Percentiles rank a stretch among this genome's conserved stretches.
These are phyloP conservation scores for Sycophaga agraensis DNA, from an alignment of 1,140 invertebrate genomes.

Conservation along the genomic window DNA sequence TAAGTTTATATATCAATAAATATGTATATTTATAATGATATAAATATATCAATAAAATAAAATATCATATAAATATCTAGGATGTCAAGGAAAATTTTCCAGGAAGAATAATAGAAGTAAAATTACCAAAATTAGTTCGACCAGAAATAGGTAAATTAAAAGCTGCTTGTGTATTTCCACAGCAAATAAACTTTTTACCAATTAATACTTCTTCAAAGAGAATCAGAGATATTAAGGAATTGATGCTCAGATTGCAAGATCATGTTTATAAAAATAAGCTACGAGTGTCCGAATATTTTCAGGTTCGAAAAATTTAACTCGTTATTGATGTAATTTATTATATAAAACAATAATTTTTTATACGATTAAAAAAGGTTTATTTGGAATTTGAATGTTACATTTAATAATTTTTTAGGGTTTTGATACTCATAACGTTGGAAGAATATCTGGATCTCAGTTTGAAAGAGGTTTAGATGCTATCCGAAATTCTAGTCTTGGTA, in stretches of 20 bases:
- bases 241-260: slow-evolving; percentile 60
- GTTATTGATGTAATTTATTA: neutral
- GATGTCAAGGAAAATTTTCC: slow-evolving; percentile 59
- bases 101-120: slow-evolving; percentile 66
- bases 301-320: slow-evolving; percentile 27
- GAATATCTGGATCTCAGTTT: slow-evolving; percentile 67
- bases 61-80: slow-evolving; percentile 39
- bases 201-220: slow-evolving; percentile 36
- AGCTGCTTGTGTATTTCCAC: slow-evolving; percentile 58
- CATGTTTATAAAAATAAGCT: slow-evolving; percentile 64
- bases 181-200: slow-evolving; percentile 62
- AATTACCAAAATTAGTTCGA: slow-evolving; percentile 65
- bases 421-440: slow-evolving; percentile 64
- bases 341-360: too few species aligned
- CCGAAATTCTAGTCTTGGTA: slow-evolving; percentile 60
- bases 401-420: slow-evolving; percentile 56
- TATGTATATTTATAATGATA: neutral
- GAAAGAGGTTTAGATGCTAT: slow-evolving; percentile 64
- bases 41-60: neutral
- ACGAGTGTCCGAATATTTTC: slow-evolving; percentile 65
- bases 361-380: neutral
- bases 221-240: slow-evolving; percentile 51
- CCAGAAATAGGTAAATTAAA: slow-evolving; percentile 63
- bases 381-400: too few species aligned
- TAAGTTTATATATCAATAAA: too few species aligned